Evolutionary conservation across 2,797 vertebrate genomes (phyloP), one percentile per base, ranked within the genome.

Genomic region (Cyclura pinguis): DNA sequence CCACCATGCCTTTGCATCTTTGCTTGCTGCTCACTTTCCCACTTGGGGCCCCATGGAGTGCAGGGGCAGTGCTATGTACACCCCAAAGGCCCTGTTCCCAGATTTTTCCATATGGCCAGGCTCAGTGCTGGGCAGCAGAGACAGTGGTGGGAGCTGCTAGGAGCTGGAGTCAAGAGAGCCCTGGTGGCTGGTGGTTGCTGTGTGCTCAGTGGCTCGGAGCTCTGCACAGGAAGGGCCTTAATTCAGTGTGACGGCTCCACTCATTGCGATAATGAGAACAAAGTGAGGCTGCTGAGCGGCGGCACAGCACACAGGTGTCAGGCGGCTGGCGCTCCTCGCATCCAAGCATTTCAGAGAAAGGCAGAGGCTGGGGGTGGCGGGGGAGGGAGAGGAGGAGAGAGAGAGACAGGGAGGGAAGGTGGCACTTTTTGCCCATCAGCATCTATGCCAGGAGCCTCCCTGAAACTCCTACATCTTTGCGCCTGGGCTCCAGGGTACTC

Each of bases 241-340:
- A 95, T 91, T 93, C 52, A 83, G 83, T 42, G 1, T 92, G 95
- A 93, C 5, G 2, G 87, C 90, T 93, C 91, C 0, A 0, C 89
- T 92, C 87, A 52, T 90, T 0, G 0, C 38, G 29, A 88, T 94
- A 89, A 95, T 89, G 95, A 95, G 89, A 92, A 93, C 89, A 94
- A 95, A 95, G 93, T 1, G 14, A 73, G 76, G 77, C 90, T 94
- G 93, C 85, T 4, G 2, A 42, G 0, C 0, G 0, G 89, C 0
- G 0, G 89, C 52, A 52, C 86, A 3, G 80, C 35, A 62, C 0
- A 2, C 93, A 83, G 89, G 89, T 83, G 91, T 73, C 88, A 10
- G 72, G 88, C 88, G 84, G 90, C 91, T 24, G 78, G 14, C 0
- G 0, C 64, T 80, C 89, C 74, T 14, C 74, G 57, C 76, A 55